Evolutionary conservation across 2,888 invertebrate species (phyloP).

Genomic region (Eumerus sabulonum): DNA sequence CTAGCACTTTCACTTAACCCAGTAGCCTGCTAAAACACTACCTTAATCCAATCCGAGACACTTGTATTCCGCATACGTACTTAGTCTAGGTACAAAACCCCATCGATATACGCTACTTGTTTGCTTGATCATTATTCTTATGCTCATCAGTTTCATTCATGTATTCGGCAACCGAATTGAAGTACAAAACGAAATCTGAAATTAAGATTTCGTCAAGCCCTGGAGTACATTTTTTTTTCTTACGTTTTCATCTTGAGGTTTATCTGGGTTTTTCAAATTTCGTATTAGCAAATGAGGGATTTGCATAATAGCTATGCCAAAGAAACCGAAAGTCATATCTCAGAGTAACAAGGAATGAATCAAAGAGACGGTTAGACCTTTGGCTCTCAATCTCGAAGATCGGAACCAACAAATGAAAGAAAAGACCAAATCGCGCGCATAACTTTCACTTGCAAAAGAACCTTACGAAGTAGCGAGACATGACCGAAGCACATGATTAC

Average conservation of each 20-base stretch:
- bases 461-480: conserved; percentile 13
- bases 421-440: conserved; percentile 35
- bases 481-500: not conserved
- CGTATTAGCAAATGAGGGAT: conserved; percentile 37
- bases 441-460: conserved; percentile 65
- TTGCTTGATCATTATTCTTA: not conserved
- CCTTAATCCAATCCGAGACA: conserved; percentile 16
- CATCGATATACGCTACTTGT: not conserved
- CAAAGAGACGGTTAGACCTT: conserved; percentile 25
- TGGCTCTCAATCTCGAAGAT: conserved; percentile 28
- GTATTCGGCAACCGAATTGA: conserved; percentile 26
- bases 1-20: conserved; percentile 56
- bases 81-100: conserved; percentile 37
- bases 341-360: conserved; percentile 16
- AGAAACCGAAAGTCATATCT: conserved; percentile 57
- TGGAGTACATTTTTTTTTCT: not conserved
- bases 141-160: conserved; percentile 16
- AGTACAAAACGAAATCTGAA: conserved; percentile 16
- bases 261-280: conserved; percentile 20
- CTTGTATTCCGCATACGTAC: conserved; percentile 30
- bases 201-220: conserved; percentile 26
- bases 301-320: conserved; percentile 58
- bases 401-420: conserved; percentile 10
- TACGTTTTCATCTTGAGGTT: not conserved
- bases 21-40: not conserved